Evolutionary conservation across 2,113 vertebrate genomes (phyloP), one percentile per base, ranked within the genome.

Genomic region (Syngnathus floridae): DNA sequence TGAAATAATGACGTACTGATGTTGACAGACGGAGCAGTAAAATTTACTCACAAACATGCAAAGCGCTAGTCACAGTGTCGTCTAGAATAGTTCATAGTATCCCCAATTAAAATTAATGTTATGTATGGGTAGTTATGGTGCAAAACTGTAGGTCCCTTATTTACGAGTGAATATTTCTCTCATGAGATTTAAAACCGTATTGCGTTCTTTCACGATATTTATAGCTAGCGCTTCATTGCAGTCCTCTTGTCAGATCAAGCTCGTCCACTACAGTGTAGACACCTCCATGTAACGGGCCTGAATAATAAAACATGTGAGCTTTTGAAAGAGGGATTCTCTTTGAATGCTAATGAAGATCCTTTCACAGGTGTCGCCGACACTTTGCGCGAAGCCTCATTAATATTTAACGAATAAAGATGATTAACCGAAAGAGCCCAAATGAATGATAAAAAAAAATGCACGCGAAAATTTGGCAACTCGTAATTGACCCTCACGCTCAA

Each of bases 301-400:
- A 72, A 70, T 75, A 77, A 81, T 76, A 80, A 69, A 46, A 62
- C 55, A 19, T n/a, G 66, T n/a, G 64, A 68, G 67, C 66, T 62
- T 56, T 51, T 75, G 71, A 74, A 70, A 62, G 70, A 74, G 66
- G 60, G 52, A 62, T 75, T 74, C 61, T 61, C 58, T 75, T 70
- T 76, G 75, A 79, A 84, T 82, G 68, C 61, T 78, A 76, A 84
- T 84, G 65, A 69, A 41, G 71, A 74, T 70, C 76, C 72, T 74
- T 64, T 75, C 77, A 78, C 61, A 72, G 62, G 63, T 72, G 70
- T 69, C 75, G 78, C 66, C 67, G 55, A 73, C 69, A 56, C 66
- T 69, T 71, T n/a, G 57, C 62, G 72, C 75, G 72, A 65, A 76
- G 62, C 63, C 59, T 69, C 67, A 85, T 85, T 74, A 78, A 79